These are phyloP conservation scores for Siderastrea siderea DNA, from an alignment of 92 coral and sea anemone genomes.

Conservation along the genomic window DNA sequence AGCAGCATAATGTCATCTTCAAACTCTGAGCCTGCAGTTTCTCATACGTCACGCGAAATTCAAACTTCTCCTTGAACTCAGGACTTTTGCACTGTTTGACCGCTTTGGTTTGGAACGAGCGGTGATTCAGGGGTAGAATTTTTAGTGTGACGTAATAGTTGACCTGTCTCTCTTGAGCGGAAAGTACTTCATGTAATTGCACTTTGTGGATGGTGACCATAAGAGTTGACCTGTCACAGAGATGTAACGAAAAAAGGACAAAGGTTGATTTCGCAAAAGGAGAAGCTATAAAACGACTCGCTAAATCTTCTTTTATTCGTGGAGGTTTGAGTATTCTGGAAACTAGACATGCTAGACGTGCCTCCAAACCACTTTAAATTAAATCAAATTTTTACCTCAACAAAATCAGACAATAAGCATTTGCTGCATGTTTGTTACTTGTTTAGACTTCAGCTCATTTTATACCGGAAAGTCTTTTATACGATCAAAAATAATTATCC, in stretches of 20 bases:
- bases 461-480: too few relatives aligned
- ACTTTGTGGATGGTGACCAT: constrained; percentile 74
- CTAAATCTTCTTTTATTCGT: too few relatives aligned
- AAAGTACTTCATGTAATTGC: constrained; percentile 13
- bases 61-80: constrained; percentile 83
- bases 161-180: constrained; percentile 50
- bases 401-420: too few relatives aligned
- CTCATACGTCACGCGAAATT: constrained; percentile 77
- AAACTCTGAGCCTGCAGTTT: constrained; percentile 81
- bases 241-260: neutral
- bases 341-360: too few relatives aligned
- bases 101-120: constrained; percentile 85
- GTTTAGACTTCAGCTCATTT: too few relatives aligned
- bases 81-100: constrained; percentile 59
- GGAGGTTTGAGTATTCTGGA: too few relatives aligned
- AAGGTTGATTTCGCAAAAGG: too few relatives aligned
- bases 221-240: constrained; percentile 74
- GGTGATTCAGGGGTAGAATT: constrained; percentile 88
- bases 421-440: too few relatives aligned
- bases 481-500: too few relatives aligned
- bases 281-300: too few relatives aligned
- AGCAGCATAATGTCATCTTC: constrained; percentile 85
- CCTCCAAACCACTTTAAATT: too few relatives aligned
- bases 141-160: constrained; percentile 86
- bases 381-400: too few relatives aligned